Evolutionary conservation across 2,888 invertebrate species (phyloP).

Genomic region (Parasteatoda lunata): DNA sequence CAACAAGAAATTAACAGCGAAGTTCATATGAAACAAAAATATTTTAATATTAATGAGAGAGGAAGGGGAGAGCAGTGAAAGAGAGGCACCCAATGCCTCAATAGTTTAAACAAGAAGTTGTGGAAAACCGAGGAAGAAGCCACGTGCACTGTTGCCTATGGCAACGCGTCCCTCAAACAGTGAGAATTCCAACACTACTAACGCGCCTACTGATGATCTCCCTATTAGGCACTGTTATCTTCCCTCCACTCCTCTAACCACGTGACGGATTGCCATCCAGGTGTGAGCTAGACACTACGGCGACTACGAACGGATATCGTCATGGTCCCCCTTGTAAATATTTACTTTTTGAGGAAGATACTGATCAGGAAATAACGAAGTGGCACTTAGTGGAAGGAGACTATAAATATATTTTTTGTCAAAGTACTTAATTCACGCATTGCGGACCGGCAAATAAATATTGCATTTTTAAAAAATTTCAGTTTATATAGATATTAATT

Average conservation of each 20-base stretch:
- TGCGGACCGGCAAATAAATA: no score
- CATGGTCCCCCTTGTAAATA: background rate
- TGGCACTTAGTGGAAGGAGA: no score
- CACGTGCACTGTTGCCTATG: slow-evolving; percentile 32
- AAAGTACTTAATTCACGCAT: no score
- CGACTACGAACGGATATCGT: slow-evolving; percentile 4
- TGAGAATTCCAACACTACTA: slow-evolving; percentile 18
- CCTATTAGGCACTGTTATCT: slow-evolving; percentile 38
- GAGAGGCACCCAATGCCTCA: background rate
- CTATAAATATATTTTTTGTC: no score
- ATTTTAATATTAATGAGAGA: no score
- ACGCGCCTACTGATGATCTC: slow-evolving; percentile 24
- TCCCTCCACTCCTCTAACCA: slow-evolving; percentile 16
- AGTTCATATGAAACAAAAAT: no score
- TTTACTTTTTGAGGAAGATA: background rate
- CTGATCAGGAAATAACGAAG: background rate
- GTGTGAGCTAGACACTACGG: slow-evolving; percentile 59
- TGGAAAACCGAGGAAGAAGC: slow-evolving; percentile 9
- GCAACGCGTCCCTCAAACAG: slow-evolving; percentile 24
- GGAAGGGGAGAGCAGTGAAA: no score
- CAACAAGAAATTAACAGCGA: no score
- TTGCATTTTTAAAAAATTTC: no score
- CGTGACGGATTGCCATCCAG: slow-evolving; percentile 41
- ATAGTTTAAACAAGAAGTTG: slow-evolving; percentile 4
- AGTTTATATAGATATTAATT: no score